phyloP scores from a whole-genome alignment of 2,797 vertebrate species.

The Paratrypauchen microcephalus region DNA sequence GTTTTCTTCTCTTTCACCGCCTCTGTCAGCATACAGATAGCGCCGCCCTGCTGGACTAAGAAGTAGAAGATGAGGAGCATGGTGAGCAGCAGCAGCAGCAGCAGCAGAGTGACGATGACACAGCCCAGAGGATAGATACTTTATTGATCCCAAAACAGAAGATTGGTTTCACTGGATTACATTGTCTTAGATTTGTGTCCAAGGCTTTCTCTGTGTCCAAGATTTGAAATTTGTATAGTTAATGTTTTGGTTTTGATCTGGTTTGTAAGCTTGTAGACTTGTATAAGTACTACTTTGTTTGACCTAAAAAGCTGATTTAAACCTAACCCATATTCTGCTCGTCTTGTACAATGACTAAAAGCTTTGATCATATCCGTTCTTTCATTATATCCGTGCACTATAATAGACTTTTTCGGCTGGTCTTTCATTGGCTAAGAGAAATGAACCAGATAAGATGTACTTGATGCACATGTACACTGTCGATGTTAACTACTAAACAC shows the following conservation, averaged over 20 bases:
- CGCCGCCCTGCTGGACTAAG: conserved; percentile 88
- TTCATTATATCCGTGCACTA: conserved; percentile 7
- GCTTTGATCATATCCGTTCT: conserved; percentile 20
- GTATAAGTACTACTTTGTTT: background rate
- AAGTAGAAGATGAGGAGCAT: too few species aligned
- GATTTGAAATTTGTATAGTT: background rate
- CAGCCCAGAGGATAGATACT: too few species aligned
- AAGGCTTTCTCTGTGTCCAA: background rate
- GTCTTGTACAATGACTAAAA: background rate
- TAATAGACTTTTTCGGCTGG: background rate
- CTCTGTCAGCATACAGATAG: conserved; percentile 76
- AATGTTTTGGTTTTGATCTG: background rate
- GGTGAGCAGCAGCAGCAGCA: too few species aligned
- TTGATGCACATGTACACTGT: too few species aligned
- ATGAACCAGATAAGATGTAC: background rate
- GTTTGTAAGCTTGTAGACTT: background rate
- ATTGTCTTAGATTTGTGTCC: background rate
- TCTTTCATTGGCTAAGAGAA: too few species aligned
- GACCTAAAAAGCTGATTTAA: background rate
- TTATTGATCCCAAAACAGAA: background rate
- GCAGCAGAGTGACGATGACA: too few species aligned
- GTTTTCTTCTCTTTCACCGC: conserved; percentile 75
- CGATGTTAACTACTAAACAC: too few species aligned
- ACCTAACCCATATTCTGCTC: background rate
- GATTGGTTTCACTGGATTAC: background rate